phyloP scores from a whole-genome alignment of 2,888 invertebrate species.

The Drosophila koepferae region DNA sequence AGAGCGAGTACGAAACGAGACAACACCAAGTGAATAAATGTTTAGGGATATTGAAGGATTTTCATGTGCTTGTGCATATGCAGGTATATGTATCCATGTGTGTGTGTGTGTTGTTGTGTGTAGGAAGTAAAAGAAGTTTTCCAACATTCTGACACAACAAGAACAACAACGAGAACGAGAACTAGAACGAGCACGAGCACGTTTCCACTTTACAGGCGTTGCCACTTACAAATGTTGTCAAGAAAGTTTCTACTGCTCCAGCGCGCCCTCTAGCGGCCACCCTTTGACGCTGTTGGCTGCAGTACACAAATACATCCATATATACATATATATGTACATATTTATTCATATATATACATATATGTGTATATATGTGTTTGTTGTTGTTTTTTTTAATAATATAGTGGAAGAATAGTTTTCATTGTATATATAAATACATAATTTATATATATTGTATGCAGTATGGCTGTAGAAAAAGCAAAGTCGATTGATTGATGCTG shows the following conservation, averaged over 20 bases:
- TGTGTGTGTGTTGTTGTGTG: constrained; percentile 13
- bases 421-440: constrained; percentile 43
- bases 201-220: constrained; percentile 29
- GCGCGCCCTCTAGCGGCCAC: constrained; percentile 84
- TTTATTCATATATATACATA: constrained; percentile 74
- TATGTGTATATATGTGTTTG: constrained; percentile 54
- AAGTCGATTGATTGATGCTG: constrained; percentile 74
- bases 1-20: constrained; percentile 1
- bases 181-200: constrained; percentile 11
- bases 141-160: constrained; percentile 59
- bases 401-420: constrained; percentile 74
- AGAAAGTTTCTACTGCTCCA: constrained; percentile 85
- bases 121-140: constrained; percentile 24
- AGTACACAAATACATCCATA: constrained; percentile 82
- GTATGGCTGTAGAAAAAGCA: constrained; percentile 80
- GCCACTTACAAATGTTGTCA: constrained; percentile 85
- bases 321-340: constrained; percentile 71
- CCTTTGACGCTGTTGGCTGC: constrained; percentile 84
- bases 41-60: constrained; percentile 17
- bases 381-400: constrained; percentile 60
- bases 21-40: constrained; percentile 12
- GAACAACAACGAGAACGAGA: constrained; percentile 47
- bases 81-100: not conserved
- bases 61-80: constrained; percentile 9
- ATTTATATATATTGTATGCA: constrained; percentile 63